A percentile compares a stretch with the other conserved stretches of the same genome.
phyloP scores from a whole-genome alignment of 2,888 invertebrate species.

The Pollenia amentaria region DNA sequence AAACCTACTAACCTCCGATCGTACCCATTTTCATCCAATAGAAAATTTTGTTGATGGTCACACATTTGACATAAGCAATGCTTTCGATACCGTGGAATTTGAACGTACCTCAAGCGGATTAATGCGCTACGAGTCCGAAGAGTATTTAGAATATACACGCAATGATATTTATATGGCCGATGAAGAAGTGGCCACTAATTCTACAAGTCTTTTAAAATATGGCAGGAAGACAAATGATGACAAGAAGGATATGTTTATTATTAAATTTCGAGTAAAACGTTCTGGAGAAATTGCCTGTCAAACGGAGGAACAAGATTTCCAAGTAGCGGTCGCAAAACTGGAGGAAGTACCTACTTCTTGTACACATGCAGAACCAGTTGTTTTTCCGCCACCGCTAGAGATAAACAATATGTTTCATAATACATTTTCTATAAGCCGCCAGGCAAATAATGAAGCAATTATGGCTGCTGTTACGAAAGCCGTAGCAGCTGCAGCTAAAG shows the following conservation, averaged over 20 bases:
- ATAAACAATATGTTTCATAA: slow-evolving; percentile 49
- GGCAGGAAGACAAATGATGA: neutral
- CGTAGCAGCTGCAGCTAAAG: slow-evolving; percentile 74
- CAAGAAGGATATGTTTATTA: slow-evolving; percentile 84
- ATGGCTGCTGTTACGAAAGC: slow-evolving; percentile 75
- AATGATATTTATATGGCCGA: slow-evolving; percentile 77
- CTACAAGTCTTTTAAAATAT: slow-evolving; percentile 58
- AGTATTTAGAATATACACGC: slow-evolving; percentile 79
- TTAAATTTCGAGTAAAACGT: slow-evolving; percentile 88
- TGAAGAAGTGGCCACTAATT: slow-evolving; percentile 74
- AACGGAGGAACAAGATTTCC: slow-evolving; percentile 83
- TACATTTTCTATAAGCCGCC: slow-evolving; percentile 60
- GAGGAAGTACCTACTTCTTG: slow-evolving; percentile 23
- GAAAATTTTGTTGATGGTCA: slow-evolving; percentile 89
- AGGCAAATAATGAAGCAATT: slow-evolving; percentile 75
- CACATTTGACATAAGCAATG: slow-evolving; percentile 88
- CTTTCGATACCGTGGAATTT: slow-evolving; percentile 88
- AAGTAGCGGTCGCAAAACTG: slow-evolving; percentile 56
- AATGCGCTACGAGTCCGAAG: slow-evolving; percentile 86
- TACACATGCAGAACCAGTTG: neutral
- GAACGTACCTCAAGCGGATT: slow-evolving; percentile 88
- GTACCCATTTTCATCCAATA: slow-evolving; percentile 94
- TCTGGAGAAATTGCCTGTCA: slow-evolving; percentile 86
- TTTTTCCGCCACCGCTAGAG: slow-evolving; percentile 29
- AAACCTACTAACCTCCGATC: slow-evolving; percentile 90